Base-by-base conservation (phyloP, 2,888 invertebrate species). In the Caenorhabditis parvicauda region DNA sequence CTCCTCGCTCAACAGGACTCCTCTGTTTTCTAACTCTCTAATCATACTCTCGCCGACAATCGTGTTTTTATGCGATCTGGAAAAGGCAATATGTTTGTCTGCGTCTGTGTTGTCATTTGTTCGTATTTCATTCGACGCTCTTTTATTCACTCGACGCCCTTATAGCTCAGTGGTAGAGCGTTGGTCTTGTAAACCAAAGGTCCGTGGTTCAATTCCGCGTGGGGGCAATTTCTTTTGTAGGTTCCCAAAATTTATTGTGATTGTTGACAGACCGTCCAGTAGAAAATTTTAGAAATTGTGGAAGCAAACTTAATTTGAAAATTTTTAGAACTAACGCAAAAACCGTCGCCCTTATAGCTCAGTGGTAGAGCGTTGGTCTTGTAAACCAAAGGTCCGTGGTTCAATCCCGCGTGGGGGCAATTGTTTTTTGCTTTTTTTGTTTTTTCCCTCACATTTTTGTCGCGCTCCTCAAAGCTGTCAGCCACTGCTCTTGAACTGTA, bases 41-140 rank as follows among this genome's bases (percentile, higher is more conserved):
- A 72, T 72, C 70, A 72, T 70, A 3, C 68, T 67, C 53, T 72
- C 72, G 3, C 76, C 76, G 3, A 70, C 67, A 0, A 76, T 56
- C 4, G 76, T 76, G 54, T 75, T 76, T 35, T 71, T 73, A 59
- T 67, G 71, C n/a, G 76, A 73, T 12, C 76, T 76, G 58, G 51
- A 68, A 64, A 22, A 12, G n/a, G 3, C 12, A 2, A 12, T 39
- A 47, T 19, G 19, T 24, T 21, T n/a, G 6, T 41, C 6, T 17
- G 28, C 28, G n/a, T 17, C 14, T 5, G 29, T 12, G 19, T 21
- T 17, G 4, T 32, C 29, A 19, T n/a, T n/a, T 22, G 9, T 22
- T 22, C 14, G 37, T 17, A 41, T 35, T 3, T 19, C n/a, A n/a
- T n/a, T n/a, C n/a, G n/a, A n/a, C n/a, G n/a, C n/a, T n/a, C n/a